These are phyloP conservation scores for Nymphalis urticae DNA, from an alignment of 2,888 invertebrate genomes.

Conservation along the genomic window DNA sequence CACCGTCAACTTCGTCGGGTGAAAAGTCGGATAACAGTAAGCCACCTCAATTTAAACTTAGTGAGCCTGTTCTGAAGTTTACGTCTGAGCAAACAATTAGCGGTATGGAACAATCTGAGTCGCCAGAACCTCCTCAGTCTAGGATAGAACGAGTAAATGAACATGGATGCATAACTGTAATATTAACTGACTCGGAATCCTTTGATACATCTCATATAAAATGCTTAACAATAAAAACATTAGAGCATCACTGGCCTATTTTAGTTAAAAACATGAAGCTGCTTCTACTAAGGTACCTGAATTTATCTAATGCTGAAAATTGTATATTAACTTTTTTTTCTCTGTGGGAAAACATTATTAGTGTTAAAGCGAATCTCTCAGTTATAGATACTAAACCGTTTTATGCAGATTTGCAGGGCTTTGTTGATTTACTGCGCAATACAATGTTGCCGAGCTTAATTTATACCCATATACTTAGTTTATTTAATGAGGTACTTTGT, in stretches of 20 bases:
- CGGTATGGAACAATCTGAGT: slow-evolving; percentile 57
- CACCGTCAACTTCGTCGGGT: slow-evolving; percentile 65
- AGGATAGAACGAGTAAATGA: slow-evolving; percentile 73
- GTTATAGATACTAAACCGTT: slow-evolving; percentile 94
- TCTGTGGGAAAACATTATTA: slow-evolving; percentile 94
- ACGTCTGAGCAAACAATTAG: slow-evolving; percentile 52
- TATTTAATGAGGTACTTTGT: slow-evolving; percentile 94
- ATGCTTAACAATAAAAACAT: slow-evolving; percentile 90
- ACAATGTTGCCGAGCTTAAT: slow-evolving; percentile 89
- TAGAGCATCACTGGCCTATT: slow-evolving; percentile 92
- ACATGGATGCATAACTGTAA: slow-evolving; percentile 82
- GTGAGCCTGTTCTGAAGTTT: slow-evolving; percentile 69
- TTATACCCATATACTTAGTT: slow-evolving; percentile 91
- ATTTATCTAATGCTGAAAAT: slow-evolving; percentile 83
- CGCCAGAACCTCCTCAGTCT: slow-evolving; percentile 61
- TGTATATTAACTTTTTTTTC: slow-evolving; percentile 91
- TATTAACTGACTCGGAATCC: slow-evolving; percentile 89
- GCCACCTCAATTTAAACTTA: slow-evolving; percentile 60
- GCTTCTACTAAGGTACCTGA: slow-evolving; percentile 80
- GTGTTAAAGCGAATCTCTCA: slow-evolving; percentile 93
- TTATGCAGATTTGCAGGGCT: slow-evolving; percentile 90
- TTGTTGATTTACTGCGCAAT: slow-evolving; percentile 86
- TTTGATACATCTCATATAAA: slow-evolving; percentile 93
- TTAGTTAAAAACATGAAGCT: slow-evolving; percentile 87
- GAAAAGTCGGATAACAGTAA: slow-evolving; percentile 49